Evolutionary conservation across 2,888 invertebrate genomes (phyloP).

Genomic region (Clepsis dumicolana): DNA sequence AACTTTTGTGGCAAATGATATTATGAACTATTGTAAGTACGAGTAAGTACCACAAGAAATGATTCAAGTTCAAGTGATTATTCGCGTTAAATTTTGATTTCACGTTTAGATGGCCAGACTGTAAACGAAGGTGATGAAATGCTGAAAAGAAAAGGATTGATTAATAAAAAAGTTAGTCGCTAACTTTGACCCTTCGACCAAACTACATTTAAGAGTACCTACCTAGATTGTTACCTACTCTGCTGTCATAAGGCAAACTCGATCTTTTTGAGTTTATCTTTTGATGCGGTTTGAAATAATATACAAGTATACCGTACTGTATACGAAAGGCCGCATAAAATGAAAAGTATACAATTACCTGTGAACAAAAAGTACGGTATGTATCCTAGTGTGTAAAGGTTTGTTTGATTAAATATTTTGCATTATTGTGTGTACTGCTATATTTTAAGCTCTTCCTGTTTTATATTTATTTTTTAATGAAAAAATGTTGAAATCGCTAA

Average conservation of each 20-base stretch:
- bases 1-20: no score
- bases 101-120: not conserved
- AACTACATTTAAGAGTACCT: slow-evolving; percentile 36
- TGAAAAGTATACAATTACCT: slow-evolving; percentile 2
- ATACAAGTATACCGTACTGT: slow-evolving; percentile 1
- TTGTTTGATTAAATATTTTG: slow-evolving; percentile 51
- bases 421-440: slow-evolving; percentile 73
- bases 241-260: slow-evolving; percentile 23
- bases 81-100: no score
- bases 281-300: not conserved
- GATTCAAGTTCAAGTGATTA: no score
- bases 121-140: not conserved
- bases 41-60: no score
- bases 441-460: slow-evolving; percentile 69
- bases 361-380: slow-evolving; percentile 49
- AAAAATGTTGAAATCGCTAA: slow-evolving; percentile 46
- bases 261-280: slow-evolving; percentile 19
- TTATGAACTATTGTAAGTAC: no score
- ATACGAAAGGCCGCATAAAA: not conserved
- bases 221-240: slow-evolving; percentile 39
- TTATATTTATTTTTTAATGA: slow-evolving; percentile 64
- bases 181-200: slow-evolving; percentile 20
- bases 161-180: not conserved
- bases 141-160: not conserved
- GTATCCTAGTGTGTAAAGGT: slow-evolving; percentile 51